A percentile compares a stretch with the other conserved stretches of the same genome.
phyloP scores from a whole-genome alignment of 2,113 vertebrate genomes.

The Condylura cristata region DNA sequence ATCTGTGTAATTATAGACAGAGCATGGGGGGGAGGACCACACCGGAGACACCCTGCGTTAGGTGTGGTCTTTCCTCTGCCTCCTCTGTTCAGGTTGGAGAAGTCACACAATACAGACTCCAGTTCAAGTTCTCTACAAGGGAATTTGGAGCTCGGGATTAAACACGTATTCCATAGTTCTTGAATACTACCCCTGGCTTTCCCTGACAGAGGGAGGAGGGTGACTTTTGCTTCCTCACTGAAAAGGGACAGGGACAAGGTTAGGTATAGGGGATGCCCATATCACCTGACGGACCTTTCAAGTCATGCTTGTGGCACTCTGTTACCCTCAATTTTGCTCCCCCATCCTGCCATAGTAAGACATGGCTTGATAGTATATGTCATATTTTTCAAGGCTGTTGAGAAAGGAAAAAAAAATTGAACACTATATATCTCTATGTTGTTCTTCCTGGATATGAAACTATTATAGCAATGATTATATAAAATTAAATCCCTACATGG shows the following conservation, averaged over 20 bases:
- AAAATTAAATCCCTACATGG: not conserved
- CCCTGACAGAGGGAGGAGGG: not conserved
- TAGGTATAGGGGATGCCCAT: not conserved
- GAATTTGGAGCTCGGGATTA: not conserved
- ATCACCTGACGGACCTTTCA: not conserved
- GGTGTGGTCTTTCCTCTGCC: not conserved
- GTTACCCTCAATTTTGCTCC: not conserved
- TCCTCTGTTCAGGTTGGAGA: not conserved
- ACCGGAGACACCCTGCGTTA: not conserved
- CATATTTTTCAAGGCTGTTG: not conserved
- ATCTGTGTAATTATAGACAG: not conserved
- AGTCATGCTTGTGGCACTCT: not conserved
- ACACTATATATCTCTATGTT: not conserved
- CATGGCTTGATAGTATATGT: not conserved
- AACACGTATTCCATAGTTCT: not conserved
- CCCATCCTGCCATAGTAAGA: not conserved
- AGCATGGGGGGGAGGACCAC: not conserved
- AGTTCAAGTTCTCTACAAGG: not conserved
- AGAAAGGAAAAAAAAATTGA: not conserved
- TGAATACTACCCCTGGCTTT: rapidly evolving
- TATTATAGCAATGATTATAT: not conserved
- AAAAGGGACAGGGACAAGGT: not conserved
- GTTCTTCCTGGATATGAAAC: not conserved
- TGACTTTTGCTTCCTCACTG: not conserved
- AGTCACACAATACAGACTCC: not conserved